Conservation (phyloP, 2,888 invertebrate genomes). For the Nomada hirtipes region DNA sequence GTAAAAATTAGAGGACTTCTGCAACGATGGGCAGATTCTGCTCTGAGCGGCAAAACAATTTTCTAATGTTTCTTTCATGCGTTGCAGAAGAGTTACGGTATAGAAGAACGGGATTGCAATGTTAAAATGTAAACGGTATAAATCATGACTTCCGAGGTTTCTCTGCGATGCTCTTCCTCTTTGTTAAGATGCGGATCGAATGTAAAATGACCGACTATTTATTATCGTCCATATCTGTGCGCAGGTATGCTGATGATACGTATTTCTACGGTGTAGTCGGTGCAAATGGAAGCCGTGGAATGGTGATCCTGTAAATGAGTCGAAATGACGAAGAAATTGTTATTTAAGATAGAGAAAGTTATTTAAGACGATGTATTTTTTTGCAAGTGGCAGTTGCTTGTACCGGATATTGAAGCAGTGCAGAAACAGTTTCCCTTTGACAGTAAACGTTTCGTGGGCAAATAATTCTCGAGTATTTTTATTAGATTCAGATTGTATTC, state of each 20-base stretch:
- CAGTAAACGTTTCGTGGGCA: background rate
- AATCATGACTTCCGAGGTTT: slow-evolving; percentile 54
- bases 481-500: background rate
- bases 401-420: no score
- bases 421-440: background rate
- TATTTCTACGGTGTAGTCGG: background rate
- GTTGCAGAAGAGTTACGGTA: slow-evolving; percentile 41
- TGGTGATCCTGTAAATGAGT: no score
- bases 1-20: slow-evolving; percentile 27
- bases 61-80: slow-evolving; percentile 47
- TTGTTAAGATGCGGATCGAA: slow-evolving; percentile 34
- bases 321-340: no score
- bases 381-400: no score
- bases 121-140: slow-evolving; percentile 37
- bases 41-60: slow-evolving; percentile 17
- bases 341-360: no score
- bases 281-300: background rate
- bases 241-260: background rate
- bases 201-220: slow-evolving; percentile 39
- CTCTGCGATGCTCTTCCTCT: slow-evolving; percentile 36
- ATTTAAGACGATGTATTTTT: no score
- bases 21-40: slow-evolving; percentile 1
- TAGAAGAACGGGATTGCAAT: slow-evolving; percentile 36
- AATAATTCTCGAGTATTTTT: background rate
- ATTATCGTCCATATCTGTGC: slow-evolving; percentile 13